Evolutionary conservation across 2,113 vertebrate genomes (phyloP), one percentile per base, ranked within the genome.

Genomic region (Daubentonia madagascariensis): DNA sequence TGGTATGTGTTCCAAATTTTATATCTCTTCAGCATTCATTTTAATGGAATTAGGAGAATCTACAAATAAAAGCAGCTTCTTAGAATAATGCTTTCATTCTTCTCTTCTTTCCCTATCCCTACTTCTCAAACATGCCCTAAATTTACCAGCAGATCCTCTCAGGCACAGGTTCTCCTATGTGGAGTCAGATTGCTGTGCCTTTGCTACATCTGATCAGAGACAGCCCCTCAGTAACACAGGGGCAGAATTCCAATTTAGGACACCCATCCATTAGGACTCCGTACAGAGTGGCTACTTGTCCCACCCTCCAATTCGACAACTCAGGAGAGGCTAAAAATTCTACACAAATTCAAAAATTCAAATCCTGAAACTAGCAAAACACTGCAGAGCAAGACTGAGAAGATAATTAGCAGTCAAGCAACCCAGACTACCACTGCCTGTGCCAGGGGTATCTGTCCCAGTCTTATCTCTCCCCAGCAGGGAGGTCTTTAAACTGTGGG

Each of bases 1-100:
- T 68, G 89, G 72, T 86, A 57, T 43, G 87, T 80, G 95, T 93
- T 96, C 97, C 95, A 96, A 97, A 89, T 94, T 97, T 95, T 96
- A 97, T 79, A 95, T 97, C 97, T 98, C 98, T 78, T 81, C 0
- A 0, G 98, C 87, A 18, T 85, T 98, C 76, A 4, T 95, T 95
- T 81, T 96, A 98, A 97, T 96, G 97, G 98, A 96, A 98, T 97
- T 97, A 97, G n/a, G 14, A 96, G 59, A 43, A 97, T 97, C 97
- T 96, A 97, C 97, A 98, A 98, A 98, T 98, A 97, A 98, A 96
- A 97, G 94, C 97, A 75, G 61, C 76, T 23, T 88, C 85, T 70
- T 95, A 93, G 97, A 96, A 97, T 96, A 98, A 94, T 13, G 32
- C 94, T 97, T 91, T 57, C 93, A 79, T 96, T 98, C 89, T 86